Conservation (phyloP, 2,888 invertebrate species). For the Papilio gigon region DNA sequence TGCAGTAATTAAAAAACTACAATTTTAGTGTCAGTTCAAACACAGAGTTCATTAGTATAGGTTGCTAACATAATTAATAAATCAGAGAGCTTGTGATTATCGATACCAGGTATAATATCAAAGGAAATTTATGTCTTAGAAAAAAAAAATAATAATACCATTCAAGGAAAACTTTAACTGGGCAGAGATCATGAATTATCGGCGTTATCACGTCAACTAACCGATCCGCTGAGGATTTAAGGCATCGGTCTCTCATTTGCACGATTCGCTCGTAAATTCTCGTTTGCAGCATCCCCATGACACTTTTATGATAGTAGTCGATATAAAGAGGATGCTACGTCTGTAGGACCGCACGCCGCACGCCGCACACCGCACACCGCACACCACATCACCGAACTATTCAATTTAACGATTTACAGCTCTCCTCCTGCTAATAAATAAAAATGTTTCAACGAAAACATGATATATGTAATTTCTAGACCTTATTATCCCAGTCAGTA, state of each 20-base stretch:
- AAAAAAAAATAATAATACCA: conserved; percentile 42
- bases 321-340: conserved; percentile 46
- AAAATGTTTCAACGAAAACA: conserved; percentile 29
- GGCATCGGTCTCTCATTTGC: conserved; percentile 74
- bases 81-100: too few species aligned
- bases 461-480: conserved; percentile 15
- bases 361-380: conserved; percentile 44
- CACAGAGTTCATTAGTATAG: neutral
- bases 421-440: conserved; percentile 27
- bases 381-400: conserved; percentile 37
- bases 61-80: too few species aligned
- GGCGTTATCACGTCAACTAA: conserved; percentile 70
- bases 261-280: conserved; percentile 73
- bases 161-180: conserved; percentile 45
- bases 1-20: too few species aligned
- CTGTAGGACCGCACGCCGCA: conserved; percentile 47
- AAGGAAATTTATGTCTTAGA: conserved; percentile 12
- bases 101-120: too few species aligned
- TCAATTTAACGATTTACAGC: conserved; percentile 42
- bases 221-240: conserved; percentile 66
- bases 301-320: conserved; percentile 73
- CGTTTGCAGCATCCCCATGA: conserved; percentile 74
- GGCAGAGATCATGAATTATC: conserved; percentile 63
- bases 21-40: neutral
- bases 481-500: neutral